phyloP scores from a whole-genome alignment of 2,888 invertebrate genomes.

The Tetropium fuscum region DNA sequence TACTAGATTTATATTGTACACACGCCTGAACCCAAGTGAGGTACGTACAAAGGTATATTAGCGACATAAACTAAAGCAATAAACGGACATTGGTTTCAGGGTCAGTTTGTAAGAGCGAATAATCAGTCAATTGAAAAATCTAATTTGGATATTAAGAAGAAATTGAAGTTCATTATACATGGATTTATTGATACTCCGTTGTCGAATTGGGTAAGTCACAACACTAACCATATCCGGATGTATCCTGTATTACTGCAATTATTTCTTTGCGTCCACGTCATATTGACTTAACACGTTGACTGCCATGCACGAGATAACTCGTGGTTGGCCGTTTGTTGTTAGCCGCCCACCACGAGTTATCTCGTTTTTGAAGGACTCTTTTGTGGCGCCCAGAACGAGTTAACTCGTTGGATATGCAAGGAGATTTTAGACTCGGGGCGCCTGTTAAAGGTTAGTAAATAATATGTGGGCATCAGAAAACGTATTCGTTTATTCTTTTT shows the following conservation, averaged over 20 bases:
- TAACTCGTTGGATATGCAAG: too few relatives aligned
- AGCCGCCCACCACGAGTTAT: too few relatives aligned
- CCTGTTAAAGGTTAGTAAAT: too few relatives aligned
- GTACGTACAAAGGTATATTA: constrained; percentile 60
- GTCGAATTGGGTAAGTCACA: constrained; percentile 80
- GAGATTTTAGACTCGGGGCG: too few relatives aligned
- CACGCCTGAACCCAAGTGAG: constrained; percentile 81
- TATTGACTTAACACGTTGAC: too few relatives aligned
- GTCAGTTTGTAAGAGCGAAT: constrained; percentile 77
- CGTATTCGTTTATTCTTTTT: too few relatives aligned
- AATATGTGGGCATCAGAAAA: too few relatives aligned
- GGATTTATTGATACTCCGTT: constrained; percentile 90
- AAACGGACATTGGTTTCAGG: constrained; percentile 63
- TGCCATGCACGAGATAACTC: too few relatives aligned
- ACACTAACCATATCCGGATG: not conserved
- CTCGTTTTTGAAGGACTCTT: too few relatives aligned
- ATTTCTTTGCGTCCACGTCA: not conserved
- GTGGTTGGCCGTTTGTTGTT: too few relatives aligned
- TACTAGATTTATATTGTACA: constrained; percentile 85
- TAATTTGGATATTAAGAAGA: constrained; percentile 78
- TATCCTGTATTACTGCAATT: not conserved
- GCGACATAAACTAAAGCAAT: too few relatives aligned
- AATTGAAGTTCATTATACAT: constrained; percentile 88
- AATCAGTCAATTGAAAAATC: constrained; percentile 79
- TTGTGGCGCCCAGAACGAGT: too few relatives aligned